Evolutionary conservation across 2,113 vertebrate species (phyloP).

Genomic region (Thryonomys swinderianus): DNA sequence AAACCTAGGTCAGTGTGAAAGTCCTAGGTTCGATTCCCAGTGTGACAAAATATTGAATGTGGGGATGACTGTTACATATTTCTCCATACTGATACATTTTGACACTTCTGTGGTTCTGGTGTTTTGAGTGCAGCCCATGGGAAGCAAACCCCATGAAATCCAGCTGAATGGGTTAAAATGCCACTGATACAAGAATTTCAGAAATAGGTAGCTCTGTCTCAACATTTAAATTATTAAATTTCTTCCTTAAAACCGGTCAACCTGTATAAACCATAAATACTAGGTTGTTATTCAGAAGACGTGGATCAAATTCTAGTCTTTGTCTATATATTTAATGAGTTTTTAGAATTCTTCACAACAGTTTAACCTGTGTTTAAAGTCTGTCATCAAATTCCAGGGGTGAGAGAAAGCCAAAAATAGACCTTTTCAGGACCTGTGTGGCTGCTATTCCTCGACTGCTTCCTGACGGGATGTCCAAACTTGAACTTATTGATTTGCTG

Average conservation of each 20-base stretch:
- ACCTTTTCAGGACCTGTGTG: slow-evolving; percentile 98
- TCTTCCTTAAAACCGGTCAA: background rate
- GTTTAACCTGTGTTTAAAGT: slow-evolving; percentile 57
- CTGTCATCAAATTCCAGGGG: slow-evolving; percentile 88
- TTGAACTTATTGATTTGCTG: slow-evolving; percentile 96
- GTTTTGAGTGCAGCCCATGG: background rate
- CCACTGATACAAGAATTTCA: background rate
- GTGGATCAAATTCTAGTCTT: background rate
- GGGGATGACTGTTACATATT: background rate
- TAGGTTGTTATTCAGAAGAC: background rate
- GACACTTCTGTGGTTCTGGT: background rate
- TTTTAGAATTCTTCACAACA: slow-evolving; percentile 15
- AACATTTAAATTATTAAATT: background rate
- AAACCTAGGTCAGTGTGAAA: background rate
- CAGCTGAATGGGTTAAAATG: background rate
- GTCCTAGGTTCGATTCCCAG: background rate
- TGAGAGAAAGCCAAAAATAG: slow-evolving; percentile 99
- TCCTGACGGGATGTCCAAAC: slow-evolving; percentile 98
- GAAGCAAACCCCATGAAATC: background rate
- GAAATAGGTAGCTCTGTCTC: background rate
- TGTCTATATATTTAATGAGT: slow-evolving; percentile 26
- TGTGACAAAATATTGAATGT: background rate
- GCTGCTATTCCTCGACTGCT: slow-evolving; percentile 98
- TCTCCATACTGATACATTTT: background rate
- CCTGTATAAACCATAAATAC: background rate